Evolutionary conservation across 2,113 vertebrate genomes (phyloP), one percentile per base, ranked within the genome.

Genomic region (Etheostoma spectabile): DNA sequence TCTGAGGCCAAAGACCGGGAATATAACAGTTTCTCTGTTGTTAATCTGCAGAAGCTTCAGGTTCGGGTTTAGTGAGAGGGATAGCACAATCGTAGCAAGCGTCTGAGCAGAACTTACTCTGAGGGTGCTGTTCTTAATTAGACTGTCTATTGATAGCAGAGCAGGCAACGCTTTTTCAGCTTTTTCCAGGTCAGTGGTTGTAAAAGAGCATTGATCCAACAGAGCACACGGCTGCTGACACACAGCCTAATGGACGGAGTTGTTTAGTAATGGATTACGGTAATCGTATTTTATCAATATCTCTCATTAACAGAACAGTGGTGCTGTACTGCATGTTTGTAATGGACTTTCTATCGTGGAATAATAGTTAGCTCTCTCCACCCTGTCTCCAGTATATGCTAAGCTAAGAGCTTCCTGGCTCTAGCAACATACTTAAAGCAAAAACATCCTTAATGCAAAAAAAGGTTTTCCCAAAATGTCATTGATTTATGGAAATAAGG

Each of bases 161-260:
- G 87, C 84, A 55, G 62, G 49, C 71, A 80, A 74, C 83, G 85
- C 86, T 87, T 90, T 88, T 88, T 78, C 74, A 86, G 77, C 72
- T 86, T 80, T 93, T 94, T 95, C 90, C 91, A 92, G 94, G 94
- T 95, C 94, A 94, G 55, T 90, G 91, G 73, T 55, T 57, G 65
- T 65, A 77, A 79, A 74, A 72, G 56, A 75, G 77, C 73, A 95
- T 94, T 90, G 94, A 95, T 95, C 90, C 68, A 53, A 65, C 89
- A 57, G 85, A 88, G 66, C 81, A 83, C 88, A 88, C 82, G 78
- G 74, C 79, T 80, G 77, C 77, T 85, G 64, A 85, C 82, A 86
- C 74, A 82, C 11, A 72, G 45, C 72, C 80, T 87, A 88, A 90
- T 78, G 80, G 84, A 88, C 55, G 3, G 61, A 42, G 82, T 79